Evolutionary conservation across 30 jellyfish, hydroid and myxozoan species (phyloP).

Genomic region (Cassiopea andromeda): DNA sequence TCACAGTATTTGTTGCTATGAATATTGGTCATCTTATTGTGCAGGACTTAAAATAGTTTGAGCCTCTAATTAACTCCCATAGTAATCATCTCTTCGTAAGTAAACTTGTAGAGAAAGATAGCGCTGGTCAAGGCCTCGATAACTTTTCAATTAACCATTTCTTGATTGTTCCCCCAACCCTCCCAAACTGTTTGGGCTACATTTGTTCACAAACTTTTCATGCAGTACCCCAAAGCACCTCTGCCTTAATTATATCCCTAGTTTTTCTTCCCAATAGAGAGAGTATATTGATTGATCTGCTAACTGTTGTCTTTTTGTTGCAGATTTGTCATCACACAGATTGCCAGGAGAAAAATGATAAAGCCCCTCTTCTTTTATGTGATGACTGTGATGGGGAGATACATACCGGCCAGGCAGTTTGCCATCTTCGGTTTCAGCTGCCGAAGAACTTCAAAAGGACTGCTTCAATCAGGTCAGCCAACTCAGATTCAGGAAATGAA

Average conservation of each 20-base stretch:
- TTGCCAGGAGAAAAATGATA: conserved; percentile 84
- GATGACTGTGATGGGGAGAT: conserved; percentile 76
- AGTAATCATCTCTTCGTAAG: no score
- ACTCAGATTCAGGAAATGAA: conserved; percentile 93
- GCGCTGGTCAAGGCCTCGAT: no score
- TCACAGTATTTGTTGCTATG: no score
- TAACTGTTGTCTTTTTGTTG: not conserved
- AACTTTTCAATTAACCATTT: no score
- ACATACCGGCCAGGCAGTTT: conserved; percentile 68
- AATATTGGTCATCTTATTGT: no score
- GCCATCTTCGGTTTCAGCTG: conserved; percentile 85
- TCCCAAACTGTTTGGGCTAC: no score
- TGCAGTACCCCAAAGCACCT: no score
- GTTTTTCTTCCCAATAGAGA: not conserved
- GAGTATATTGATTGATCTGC: not conserved
- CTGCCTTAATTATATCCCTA: not conserved
- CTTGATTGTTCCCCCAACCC: no score
- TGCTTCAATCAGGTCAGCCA: conserved; percentile 74
- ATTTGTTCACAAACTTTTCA: no score
- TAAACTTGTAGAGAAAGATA: no score
- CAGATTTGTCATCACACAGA: conserved; percentile 93
- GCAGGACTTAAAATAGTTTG: no score
- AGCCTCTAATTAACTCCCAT: no score
- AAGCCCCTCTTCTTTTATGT: conserved; percentile 79
- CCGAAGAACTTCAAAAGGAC: conserved; percentile 77